Evolutionary conservation across 2,113 vertebrate genomes (phyloP), one percentile per base, ranked within the genome.

Genomic region (Uropsilus gracilis): DNA sequence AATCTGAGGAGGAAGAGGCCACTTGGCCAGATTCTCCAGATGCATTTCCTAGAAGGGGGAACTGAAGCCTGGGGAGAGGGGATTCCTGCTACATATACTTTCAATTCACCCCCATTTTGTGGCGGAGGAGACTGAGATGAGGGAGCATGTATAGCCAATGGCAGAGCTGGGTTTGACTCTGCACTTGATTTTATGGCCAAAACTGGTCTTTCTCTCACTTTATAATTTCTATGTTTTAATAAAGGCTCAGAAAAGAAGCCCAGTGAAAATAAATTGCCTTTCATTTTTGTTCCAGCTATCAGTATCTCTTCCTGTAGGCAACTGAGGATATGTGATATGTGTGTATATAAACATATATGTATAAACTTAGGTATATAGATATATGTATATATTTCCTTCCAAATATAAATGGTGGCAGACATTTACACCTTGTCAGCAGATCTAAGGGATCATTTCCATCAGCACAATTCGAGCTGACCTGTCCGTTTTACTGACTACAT

Each of bases 21-120:
- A 20, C 48, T 28, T 13, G 26, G 55, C 77, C 39, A 13, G 26
- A 42, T 11, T 64, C 30, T 93, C 76, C 46, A 17, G 1, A n/a
- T 18, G 26, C 26, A 8, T 88, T 55, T 75, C 53, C 55, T 28
- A 18, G 28, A 6, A 26, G 32, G 53, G 84, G 39, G 89, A 13
- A 57, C 75, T 2, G 34, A 76, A 75, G 34, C 37, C 50, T n/a
- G 32, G 37, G 39, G 1, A 0, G 44, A 4, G 4, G 83, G 26
- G n/a, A 55, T 30, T 17, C 0, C 44, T 17, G 16, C 13, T 37
- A 3, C 3, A 12, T 3, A 0, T n/a, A n/a, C n/a, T n/a, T 34
- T 30, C 10, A 5, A 1, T 20, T 22, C 30, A 17, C 42, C 3
- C 55, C 57, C 7, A 0, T 77, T 57, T n/a, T 39, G 46, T 13